Conservation (phyloP, 2,113 vertebrate species). For the Pangasianodon gigas region DNA sequence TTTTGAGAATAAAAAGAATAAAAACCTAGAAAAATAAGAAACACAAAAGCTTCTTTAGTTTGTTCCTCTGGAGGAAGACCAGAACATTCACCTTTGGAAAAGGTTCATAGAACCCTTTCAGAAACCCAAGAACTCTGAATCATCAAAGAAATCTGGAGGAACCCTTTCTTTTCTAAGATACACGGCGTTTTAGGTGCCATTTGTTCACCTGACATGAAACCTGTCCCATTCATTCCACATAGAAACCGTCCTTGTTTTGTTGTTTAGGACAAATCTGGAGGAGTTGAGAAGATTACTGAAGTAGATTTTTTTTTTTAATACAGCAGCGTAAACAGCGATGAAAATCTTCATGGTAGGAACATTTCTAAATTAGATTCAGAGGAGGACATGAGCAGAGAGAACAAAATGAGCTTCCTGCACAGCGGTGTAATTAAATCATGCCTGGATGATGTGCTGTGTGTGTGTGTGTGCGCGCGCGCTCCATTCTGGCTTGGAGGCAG, state of each 20-base stretch:
- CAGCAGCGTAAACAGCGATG: neutral
- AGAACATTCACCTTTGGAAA: neutral
- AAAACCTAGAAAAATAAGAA: neutral
- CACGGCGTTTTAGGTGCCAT: neutral
- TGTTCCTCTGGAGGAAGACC: neutral
- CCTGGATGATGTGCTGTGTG: neutral
- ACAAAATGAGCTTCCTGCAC: slow-evolving; percentile 24
- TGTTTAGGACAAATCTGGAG: neutral
- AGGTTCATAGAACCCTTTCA: neutral
- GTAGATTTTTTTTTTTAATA: neutral
- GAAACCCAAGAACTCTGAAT: neutral
- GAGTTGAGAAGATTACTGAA: neutral
- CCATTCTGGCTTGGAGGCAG: neutral
- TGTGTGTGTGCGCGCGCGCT: neutral
- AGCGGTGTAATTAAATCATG: slow-evolving; percentile 46
- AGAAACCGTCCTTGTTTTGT: neutral
- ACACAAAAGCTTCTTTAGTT: neutral
- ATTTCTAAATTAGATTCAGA: slow-evolving; percentile 26
- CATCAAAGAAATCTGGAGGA: neutral
- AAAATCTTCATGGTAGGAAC: neutral
- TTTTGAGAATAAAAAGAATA: neutral
- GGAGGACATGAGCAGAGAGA: slow-evolving; percentile 13
- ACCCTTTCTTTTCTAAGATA: neutral
- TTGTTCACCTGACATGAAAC: neutral
- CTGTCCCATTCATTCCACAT: neutral